Base-by-base conservation (phyloP, 2,888 invertebrate genomes). In the Calameuta idolon region DNA sequence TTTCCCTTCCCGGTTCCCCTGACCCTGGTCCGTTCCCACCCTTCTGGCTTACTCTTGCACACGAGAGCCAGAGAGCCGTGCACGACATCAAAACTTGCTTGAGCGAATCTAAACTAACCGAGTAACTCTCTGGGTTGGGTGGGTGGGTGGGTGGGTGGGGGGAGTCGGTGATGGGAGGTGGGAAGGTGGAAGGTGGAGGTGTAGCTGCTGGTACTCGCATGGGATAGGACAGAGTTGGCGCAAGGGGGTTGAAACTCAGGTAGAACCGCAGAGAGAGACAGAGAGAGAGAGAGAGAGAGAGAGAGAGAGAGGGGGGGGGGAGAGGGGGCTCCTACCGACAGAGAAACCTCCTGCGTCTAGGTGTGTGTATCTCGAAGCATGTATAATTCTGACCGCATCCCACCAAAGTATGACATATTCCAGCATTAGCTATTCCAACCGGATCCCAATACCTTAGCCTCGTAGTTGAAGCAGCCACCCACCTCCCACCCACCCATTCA, bases 101-200 rank as follows among this genome's bases (percentile, higher is more conserved):
- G 84, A 87, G 85, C 87, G 87, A 88, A 88, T 89, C 88, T 87
- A 89, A 89, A 89, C 89, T 89, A 89, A 88, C 88, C 88, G 87
- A 89, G 87, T 89, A 88, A 89, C 89, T 88, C 87, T 82, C 75
- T 81, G 85, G 83, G 87, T 84, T 86, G 84, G 86, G 81, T 75
- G 75, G 68, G 75, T 12, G 55, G 78, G 71, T 33, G 33, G 33
- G 33, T 33, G 33, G 69, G 69, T n/a, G 75, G 80, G 80, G 81
- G 83, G 78, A 86, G 83, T 79, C 81, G 84, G 35, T 3, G 35
- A 11, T 35, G 35, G 73, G 40, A 15, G 77, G 75, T 69, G 74
- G 37, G 75, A 15, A 15, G 77, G 75, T 69, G 74, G 37, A 73
- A 15, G 40, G 5, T 40, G 15, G 15, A 40, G 40, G 40, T 15